Percentiles rank a stretch among this genome's conserved stretches.
These are phyloP conservation scores for Steromphala cineraria DNA, from an alignment of 2,888 invertebrate genomes.

Conservation along the genomic window DNA sequence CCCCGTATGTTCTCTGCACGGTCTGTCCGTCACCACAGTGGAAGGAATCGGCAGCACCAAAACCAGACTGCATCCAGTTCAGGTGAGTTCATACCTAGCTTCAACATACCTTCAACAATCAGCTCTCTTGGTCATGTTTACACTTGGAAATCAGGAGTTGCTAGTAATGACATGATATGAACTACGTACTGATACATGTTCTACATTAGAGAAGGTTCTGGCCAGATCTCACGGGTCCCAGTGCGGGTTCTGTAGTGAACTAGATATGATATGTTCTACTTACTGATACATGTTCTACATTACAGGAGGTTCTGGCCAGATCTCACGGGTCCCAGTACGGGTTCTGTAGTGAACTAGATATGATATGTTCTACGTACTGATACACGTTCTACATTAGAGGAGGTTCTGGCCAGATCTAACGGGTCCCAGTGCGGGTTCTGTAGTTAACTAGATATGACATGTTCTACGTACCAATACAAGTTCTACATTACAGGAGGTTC, in stretches of 20 bases:
- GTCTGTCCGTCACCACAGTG: constrained; percentile 91
- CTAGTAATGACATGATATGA: no score
- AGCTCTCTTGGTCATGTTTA: no score
- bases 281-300: not conserved
- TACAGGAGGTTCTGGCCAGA: constrained; percentile 83
- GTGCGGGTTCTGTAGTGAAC: constrained; percentile 91
- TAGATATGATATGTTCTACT: no score
- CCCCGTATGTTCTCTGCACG: constrained; percentile 83
- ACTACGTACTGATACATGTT: constrained; percentile 80
- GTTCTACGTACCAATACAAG: no score
- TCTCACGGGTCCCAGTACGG: constrained; percentile 97
- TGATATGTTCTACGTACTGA: no score
- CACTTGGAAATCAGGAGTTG: no score
- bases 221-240: constrained; percentile 94
- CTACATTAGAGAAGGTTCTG: constrained; percentile 84
- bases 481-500: constrained; percentile 75
- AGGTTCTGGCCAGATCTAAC: constrained; percentile 88
- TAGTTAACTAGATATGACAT: constrained; percentile 76
- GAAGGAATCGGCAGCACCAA: constrained; percentile 91
- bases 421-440: constrained; percentile 97
- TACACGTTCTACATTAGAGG: constrained; percentile 87
- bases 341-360: no score
- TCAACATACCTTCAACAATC: no score
- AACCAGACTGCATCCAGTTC: constrained; percentile 71
- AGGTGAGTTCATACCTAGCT: constrained; percentile 49